Evolutionary conservation across 2,888 invertebrate species (phyloP), one percentile per base, ranked within the genome.

Genomic region (Rhagium mordax): DNA sequence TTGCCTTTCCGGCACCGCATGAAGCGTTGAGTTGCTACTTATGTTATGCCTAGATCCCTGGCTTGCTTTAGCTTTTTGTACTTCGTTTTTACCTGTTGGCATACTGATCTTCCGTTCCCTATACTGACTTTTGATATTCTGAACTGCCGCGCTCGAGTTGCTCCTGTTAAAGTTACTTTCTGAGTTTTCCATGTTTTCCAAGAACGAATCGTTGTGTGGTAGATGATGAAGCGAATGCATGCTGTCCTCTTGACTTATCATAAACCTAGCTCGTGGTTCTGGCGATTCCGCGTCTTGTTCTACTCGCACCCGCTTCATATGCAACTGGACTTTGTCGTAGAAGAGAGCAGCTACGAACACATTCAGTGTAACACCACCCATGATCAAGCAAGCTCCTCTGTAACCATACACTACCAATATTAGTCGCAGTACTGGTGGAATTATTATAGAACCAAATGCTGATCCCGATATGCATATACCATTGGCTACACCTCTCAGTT

Each of bases 381-480:
- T 92, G 69, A 96, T 91, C 24, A 96, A 88, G 4, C 95, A 93
- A 2, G 96, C 93, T 13, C 95, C 96, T 83, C 95, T 92, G 85
- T 94, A 95, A 18, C 95, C 95, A 81, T 94, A 96, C 0, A 89
- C 90, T 83, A 93, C 92, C 16, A 96, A 88, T 70, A 96, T 89
- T 81, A 91, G 89, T 65, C 94, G 89, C 75, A 96, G 88, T 64
- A 95, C 89, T 0, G 96, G 96, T 48, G 96, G 96, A 79, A 96
- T 89, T 70, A 96, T 93, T 82, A 96, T 96, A 53, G 95, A 95
- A 13, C 96, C 96, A 78, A 96, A 90, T 0, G 96, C 95, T 80
- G 95, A 95, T 15, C 96, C 96, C 0, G 96, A 96, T 89, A 96
- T 96, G 82, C 96, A 96, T 20, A 96, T 91, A 0, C 96, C 96